Evolutionary conservation across 2,888 invertebrate genomes (phyloP), one percentile per base, ranked within the genome.

Genomic region (Pyrgus malvae): DNA sequence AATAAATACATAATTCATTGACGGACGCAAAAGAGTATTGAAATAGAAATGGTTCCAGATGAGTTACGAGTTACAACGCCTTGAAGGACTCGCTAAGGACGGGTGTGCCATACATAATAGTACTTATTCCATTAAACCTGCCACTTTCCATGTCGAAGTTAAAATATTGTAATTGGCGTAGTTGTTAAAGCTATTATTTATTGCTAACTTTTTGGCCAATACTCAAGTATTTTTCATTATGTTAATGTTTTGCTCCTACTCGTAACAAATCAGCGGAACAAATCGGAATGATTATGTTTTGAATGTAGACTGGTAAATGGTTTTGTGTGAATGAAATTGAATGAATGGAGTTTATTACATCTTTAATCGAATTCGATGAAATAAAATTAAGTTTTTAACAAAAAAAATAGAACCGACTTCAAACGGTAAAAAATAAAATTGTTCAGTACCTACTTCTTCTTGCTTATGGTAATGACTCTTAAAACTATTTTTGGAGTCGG

Each of bases 161-260:
- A 78, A 81, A 77, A 70, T 83, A 83, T 82, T 77, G 65, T 79
- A 79, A 84, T 80, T 79, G 74, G 58, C 64, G 61, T 63, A 54
- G 56, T 58, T 60, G 57, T 56, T 61, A 57, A 59, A 61, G 61
- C 56, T 56, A 57, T 62, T 67, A 33, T 51, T 80, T 80, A 79
- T 78, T 70, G 62, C 64, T 58, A 60, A 66, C 17, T 65, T 71
- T 80, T 81, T 83, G 82, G 82, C 78, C 59, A 63, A 40, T 61
- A 65, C 67, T 77, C 76, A 81, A 80, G 60, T 74, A 76, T 78
- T 78, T 79, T 81, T 80, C 73, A 76, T 74, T 75, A 78, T 65
- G 63, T 55, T 76, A 74, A 79, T 72, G 68, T n/a, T 56, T 58
- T 57, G 66, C 62, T 62, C 62, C 58, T 65, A 69, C 65, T 70